Conservation (phyloP, 2,797 vertebrate species). For the Austrolebias charrua region DNA sequence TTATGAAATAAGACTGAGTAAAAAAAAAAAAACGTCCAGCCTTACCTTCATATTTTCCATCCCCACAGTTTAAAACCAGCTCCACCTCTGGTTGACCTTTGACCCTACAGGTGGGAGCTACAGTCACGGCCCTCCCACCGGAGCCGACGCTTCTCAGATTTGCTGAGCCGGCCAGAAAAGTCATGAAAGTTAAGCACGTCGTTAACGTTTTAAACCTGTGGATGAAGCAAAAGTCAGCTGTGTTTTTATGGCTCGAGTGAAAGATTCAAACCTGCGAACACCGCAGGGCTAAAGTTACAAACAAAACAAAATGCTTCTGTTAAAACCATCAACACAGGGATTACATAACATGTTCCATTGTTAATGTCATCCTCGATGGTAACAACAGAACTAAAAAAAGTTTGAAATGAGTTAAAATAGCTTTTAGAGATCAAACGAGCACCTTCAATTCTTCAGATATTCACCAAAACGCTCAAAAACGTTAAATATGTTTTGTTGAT, state of each 20-base stretch:
- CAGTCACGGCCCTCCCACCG: background rate
- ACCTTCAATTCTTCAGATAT: too few relatives aligned
- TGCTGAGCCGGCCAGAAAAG: slow-evolving; percentile 26
- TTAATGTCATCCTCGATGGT: too few relatives aligned
- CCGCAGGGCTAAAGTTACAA: too few relatives aligned
- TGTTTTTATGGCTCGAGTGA: slow-evolving; percentile 17
- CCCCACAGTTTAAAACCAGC: slow-evolving; percentile 62
- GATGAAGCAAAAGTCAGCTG: slow-evolving; percentile 23
- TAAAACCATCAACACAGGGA: background rate
- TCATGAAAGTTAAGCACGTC: slow-evolving; percentile 28
- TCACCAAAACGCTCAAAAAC: background rate
- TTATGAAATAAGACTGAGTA: background rate
- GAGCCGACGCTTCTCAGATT: background rate
- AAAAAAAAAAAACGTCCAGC: background rate
- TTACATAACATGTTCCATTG: background rate
- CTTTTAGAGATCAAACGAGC: background rate
- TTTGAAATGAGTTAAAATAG: too few relatives aligned
- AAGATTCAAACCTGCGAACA: background rate
- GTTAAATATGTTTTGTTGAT: background rate
- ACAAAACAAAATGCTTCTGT: too few relatives aligned
- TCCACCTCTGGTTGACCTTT: slow-evolving; percentile 29
- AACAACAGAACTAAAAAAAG: background rate
- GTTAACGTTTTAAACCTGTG: slow-evolving; percentile 53
- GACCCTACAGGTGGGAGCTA: slow-evolving; percentile 37
- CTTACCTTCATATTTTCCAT: slow-evolving; percentile 43